These are phyloP conservation scores for Philaethria dido DNA, from an alignment of 2,888 invertebrate genomes.

Conservation along the genomic window DNA sequence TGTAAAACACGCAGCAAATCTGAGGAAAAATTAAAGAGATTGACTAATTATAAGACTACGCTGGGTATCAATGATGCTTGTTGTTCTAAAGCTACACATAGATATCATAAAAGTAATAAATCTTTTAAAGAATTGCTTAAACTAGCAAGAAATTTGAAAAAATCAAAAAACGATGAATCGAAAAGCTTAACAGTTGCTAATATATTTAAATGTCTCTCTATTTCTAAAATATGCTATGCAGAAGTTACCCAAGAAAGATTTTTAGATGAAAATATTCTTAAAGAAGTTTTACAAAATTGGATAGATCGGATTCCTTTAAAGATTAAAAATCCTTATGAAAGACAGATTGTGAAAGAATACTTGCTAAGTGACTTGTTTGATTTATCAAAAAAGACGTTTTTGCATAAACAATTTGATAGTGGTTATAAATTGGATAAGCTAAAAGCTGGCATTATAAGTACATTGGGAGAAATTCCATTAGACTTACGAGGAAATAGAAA, in stretches of 20 bases:
- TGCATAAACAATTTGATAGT: constrained; percentile 12
- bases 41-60: constrained; percentile 49
- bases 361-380: constrained; percentile 40
- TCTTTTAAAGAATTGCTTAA: constrained; percentile 16
- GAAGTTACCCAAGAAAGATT: constrained; percentile 10
- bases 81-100: constrained; percentile 22
- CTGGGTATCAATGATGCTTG: constrained; percentile 48
- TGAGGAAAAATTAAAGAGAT: constrained; percentile 52
- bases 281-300: constrained; percentile 42
- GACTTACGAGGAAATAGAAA: constrained; percentile 46
- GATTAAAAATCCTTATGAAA: constrained; percentile 29
- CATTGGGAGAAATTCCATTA: constrained; percentile 41
- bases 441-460: constrained; percentile 41
- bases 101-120: constrained; percentile 38
- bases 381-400: constrained; percentile 27
- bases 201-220: constrained; percentile 11
- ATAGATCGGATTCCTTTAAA: constrained; percentile 40
- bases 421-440: constrained; percentile 32
- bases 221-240: constrained; percentile 43
- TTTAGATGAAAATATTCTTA: constrained; percentile 53
- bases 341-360: constrained; percentile 35
- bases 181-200: constrained; percentile 15
- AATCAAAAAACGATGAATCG: neutral
- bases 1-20: constrained; percentile 54
- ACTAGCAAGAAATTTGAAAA: constrained; percentile 20